A percentile compares a stretch with the other conserved stretches of the same genome.
These are phyloP conservation scores for Podocnemis expansa DNA, from an alignment of 2,113 vertebrate genomes.

Conservation along the genomic window DNA sequence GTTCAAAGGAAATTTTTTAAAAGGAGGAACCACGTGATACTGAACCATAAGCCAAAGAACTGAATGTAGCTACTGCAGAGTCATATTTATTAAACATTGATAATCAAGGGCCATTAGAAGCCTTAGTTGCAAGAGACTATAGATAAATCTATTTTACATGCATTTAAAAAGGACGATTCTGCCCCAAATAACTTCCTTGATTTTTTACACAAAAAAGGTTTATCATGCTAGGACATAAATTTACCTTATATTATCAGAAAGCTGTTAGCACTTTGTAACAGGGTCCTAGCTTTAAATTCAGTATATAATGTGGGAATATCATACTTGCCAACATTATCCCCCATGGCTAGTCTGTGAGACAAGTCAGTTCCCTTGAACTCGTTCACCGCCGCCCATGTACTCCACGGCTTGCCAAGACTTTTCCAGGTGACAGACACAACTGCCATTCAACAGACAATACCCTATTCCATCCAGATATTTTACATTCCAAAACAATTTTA, in stretches of 20 bases:
- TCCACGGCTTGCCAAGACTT: background rate
- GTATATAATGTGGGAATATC: background rate
- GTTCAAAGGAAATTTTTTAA: background rate
- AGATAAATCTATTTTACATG: background rate
- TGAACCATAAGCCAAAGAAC: background rate
- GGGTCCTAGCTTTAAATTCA: background rate
- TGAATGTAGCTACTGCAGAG: background rate
- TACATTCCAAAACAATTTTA: background rate
- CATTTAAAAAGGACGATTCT: background rate
- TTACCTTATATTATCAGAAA: background rate
- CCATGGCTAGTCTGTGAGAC: background rate
- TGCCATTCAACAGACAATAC: rapidly evolving
- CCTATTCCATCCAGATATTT: rapidly evolving
- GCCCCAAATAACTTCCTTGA: rapidly evolving
- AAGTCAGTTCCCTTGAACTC: background rate
- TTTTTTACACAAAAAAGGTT: background rate
- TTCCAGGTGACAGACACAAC: rapidly evolving
- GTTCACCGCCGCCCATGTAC: background rate
- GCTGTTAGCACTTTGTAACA: background rate
- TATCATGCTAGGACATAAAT: background rate
- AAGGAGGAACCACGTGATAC: background rate
- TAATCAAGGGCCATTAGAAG: background rate
- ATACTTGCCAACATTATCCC: background rate
- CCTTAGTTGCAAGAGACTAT: background rate
- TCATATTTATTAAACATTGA: background rate